phyloP scores from a whole-genome alignment of 35 echinoderm and acorn worm genomes.

The Ophiothrix spiculata region DNA sequence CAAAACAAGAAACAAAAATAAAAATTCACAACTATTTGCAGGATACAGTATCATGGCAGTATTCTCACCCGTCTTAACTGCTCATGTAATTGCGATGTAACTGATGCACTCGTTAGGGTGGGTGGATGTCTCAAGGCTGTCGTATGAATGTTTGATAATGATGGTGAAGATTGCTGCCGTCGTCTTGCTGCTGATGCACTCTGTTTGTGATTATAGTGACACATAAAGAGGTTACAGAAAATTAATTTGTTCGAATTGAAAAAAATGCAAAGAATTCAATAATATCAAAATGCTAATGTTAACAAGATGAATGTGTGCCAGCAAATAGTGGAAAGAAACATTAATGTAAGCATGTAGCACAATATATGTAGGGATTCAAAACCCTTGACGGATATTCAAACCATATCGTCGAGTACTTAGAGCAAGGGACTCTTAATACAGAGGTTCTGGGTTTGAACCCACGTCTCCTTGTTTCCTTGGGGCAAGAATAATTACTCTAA shows the following conservation, averaged over 20 bases:
- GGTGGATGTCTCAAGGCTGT: not conserved
- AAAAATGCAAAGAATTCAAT: not conserved
- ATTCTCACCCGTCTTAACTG: not conserved
- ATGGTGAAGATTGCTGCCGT: not conserved
- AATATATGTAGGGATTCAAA: not conserved
- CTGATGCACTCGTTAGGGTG: not conserved
- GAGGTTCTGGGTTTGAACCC: too few species aligned
- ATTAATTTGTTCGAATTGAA: too few species aligned
- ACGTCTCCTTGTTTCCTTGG: too few species aligned
- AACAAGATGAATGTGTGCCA: not conserved
- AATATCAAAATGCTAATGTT: not conserved
- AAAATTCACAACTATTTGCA: not conserved
- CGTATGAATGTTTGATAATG: not conserved
- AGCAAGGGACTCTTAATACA: too few species aligned
- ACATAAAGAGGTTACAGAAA: too few species aligned
- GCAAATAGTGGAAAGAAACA: not conserved
- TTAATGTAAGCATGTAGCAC: not conserved
- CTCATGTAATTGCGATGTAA: not conserved
- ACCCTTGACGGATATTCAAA: too few species aligned
- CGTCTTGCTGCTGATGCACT: not conserved
- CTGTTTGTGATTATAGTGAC: too few species aligned
- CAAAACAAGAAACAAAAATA: not conserved
- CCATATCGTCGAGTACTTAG: too few species aligned
- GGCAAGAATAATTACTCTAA: too few species aligned
- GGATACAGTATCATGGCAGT: not conserved